Conservation (phyloP, 37 sponge, comb jelly and placozoan genomes). For the Halichondria panicea region DNA sequence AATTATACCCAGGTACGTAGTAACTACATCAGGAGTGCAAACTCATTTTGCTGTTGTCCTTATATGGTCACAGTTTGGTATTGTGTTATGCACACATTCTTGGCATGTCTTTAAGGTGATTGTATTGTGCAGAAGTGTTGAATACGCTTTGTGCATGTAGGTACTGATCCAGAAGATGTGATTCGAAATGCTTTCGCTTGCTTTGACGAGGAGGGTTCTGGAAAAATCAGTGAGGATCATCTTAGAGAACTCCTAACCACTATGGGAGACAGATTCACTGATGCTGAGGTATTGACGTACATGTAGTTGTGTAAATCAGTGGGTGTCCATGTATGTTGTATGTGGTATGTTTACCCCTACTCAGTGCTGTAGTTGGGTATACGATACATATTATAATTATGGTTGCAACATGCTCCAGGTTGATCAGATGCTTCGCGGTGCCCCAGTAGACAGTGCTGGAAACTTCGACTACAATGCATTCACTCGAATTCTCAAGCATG, state of each 20-base stretch:
- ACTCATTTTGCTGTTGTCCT: no score
- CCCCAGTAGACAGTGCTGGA: constrained; percentile 89
- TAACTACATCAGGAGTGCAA: no score
- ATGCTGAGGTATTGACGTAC: constrained; percentile 54
- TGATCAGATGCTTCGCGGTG: constrained; percentile 94
- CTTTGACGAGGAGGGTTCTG: constrained; percentile 96
- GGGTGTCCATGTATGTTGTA: background rate
- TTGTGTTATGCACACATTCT: no score
- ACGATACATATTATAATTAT: background rate
- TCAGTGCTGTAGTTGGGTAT: background rate
- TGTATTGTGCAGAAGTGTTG: no score
- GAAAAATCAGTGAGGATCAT: constrained; percentile 90
- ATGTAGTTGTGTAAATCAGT: background rate
- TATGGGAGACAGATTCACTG: constrained; percentile 93
- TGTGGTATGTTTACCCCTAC: no score
- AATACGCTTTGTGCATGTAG: constrained; percentile 21
- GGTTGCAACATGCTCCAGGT: constrained; percentile 57
- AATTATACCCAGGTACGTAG: no score
- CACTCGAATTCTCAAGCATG: constrained; percentile 96
- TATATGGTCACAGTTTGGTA: no score
- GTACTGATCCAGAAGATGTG: constrained; percentile 99
- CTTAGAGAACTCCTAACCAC: constrained; percentile 91
- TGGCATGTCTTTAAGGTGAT: no score
- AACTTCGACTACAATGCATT: constrained; percentile 97
- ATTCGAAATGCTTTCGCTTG: constrained; percentile 98